Conservation (phyloP, 2,888 invertebrate genomes). For the Drosophila merina region DNA sequence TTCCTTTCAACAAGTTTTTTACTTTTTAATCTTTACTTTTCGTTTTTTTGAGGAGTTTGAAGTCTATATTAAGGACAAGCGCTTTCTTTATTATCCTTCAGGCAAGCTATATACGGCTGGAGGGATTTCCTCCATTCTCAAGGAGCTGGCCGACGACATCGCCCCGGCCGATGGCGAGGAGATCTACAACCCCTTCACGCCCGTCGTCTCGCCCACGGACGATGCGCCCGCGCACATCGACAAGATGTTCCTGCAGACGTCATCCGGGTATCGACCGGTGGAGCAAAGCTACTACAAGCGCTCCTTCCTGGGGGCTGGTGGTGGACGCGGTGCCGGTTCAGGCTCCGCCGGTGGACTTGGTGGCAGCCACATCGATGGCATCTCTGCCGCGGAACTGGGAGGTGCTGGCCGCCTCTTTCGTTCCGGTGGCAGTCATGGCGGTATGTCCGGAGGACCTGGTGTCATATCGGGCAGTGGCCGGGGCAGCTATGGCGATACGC, state of each 20-base stretch:
- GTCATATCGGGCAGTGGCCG: conserved; percentile 45
- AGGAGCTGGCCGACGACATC: conserved; percentile 84
- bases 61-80: too few relatives aligned
- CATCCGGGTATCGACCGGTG: conserved; percentile 84
- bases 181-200: conserved; percentile 84
- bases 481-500: conserved; percentile 78
- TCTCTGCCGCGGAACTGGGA: conserved; percentile 59
- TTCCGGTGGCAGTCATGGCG: conserved; percentile 52
- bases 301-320: conserved; percentile 76
- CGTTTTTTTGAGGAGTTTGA: too few relatives aligned
- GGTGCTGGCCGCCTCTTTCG: conserved; percentile 64
- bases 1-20: neutral
- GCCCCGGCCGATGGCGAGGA: conserved; percentile 83
- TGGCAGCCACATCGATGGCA: conserved; percentile 64
- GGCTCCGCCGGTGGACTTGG: conserved; percentile 37
- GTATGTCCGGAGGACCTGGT: conserved; percentile 13
- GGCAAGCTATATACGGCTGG: conserved; percentile 83
- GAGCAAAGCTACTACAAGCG: conserved; percentile 84
- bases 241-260: conserved; percentile 84
- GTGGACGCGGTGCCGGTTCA: conserved; percentile 42
- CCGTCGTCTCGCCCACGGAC: conserved; percentile 84
- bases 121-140: conserved; percentile 83
- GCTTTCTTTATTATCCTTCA: conserved; percentile 40
- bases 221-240: conserved; percentile 83
- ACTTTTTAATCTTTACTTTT: too few relatives aligned